Evolutionary conservation across 2,113 vertebrate genomes (phyloP), one percentile per base, ranked within the genome.

Genomic region (Scopus umbretta): DNA sequence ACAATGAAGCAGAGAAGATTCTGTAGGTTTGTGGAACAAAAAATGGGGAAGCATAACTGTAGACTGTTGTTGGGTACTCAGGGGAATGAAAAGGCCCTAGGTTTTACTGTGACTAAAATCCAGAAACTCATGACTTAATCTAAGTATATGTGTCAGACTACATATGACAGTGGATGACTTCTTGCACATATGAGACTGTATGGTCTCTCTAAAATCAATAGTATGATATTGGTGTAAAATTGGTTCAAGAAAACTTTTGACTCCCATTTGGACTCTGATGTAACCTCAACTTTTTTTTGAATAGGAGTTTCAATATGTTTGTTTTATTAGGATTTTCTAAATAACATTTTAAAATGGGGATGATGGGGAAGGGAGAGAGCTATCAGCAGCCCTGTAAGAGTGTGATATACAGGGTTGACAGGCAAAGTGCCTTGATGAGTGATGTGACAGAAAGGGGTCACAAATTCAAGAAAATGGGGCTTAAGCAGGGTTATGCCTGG

Each of bases 171-270:
- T 71, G 63, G n/a, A n/a, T n/a, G 30, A 55, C 8, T 79, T 90
- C 16, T 72, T 55, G 16, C 12, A 38, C 2, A 0, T 6, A 11
- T 38, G 23, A 92, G 23, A 68, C 26, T 40, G 14, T 18, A 18
- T 21, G 43, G 4, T 47, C 15, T 45, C 8, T 10, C 19, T 58
- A 71, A 5, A 8, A n/a, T 59, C 32, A 66, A 5, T 63, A 27
- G 6, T 29, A 9, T 30, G 19, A 53, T 1, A 45, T 26, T 1
- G 0, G 1, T 52, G 8, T 47, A 47, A 86, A 89, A 50, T 2
- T 34, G 7, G 2, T 32, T 47, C 29, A 73, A 45, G 11, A 36
- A 55, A 50, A 43, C 7, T 25, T 53, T n/a, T 32, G 22, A 36
- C 11, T 62, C 20, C 3, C 4, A 5, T 78, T 67, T 40, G 36